Evolutionary conservation across 2,888 invertebrate species (phyloP), one percentile per base, ranked within the genome.

Genomic region (Terebella lapidaria): DNA sequence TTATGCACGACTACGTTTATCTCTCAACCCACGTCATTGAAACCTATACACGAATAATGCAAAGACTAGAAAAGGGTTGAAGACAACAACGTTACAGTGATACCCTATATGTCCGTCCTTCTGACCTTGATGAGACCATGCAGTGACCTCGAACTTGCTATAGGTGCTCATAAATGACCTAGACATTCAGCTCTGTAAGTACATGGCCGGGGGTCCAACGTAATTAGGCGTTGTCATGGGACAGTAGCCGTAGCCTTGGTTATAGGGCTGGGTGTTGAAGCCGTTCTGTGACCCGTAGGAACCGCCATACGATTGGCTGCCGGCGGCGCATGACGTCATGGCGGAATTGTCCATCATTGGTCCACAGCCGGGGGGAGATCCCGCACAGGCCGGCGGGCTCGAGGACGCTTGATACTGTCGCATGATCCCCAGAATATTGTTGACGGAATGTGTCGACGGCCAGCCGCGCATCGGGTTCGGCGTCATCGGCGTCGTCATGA

Each of bases 361-460:
- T n/a, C 10, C 42, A n/a, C 42, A 35, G 42, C 42, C 42, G 42
- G 42, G n/a, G n/a, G 42, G 10, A n/a, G 42, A n/a, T 35, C 42
- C 42, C 42, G 42, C 42, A n/a, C 42, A 35, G 42, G 10, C n/a
- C 10, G 42, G 42, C 42, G 42, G 42, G 42, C 42, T 35, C 10
- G 42, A 15, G 10, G 42, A 35, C n/a, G 42, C 10, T n/a, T 10
- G 10, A 10, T 10, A 15, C n/a, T 35, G 42, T 10, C 42, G 42
- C 42, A 35, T 67, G 61, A 75, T 73, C 20, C 71, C 74, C 47
- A 76, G 65, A 67, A 76, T 74, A 68, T 76, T 74, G 63, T 71
- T 73, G 51, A 76, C 74, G 69, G 76, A 74, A 72, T 76, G 76
- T 56, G 76, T 73, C 18, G 75, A 75, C 1, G 76, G 74, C 76